A percentile compares a stretch with the other conserved stretches of the same genome.
These are phyloP conservation scores for Eupelmus urozonus DNA, from an alignment of 2,888 invertebrate species.

Conservation along the genomic window DNA sequence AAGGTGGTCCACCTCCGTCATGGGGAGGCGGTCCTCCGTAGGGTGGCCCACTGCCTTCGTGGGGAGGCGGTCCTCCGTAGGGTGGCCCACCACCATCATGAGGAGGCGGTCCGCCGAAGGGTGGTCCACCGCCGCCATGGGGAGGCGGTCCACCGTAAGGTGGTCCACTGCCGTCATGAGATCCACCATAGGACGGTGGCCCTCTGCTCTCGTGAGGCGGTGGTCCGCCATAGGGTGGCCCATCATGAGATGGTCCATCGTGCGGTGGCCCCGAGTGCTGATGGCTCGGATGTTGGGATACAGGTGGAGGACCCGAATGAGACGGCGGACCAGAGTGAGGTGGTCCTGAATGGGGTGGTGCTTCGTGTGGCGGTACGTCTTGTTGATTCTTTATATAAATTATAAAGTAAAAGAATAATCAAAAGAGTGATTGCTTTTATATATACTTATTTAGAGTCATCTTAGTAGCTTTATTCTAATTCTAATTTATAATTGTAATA, in stretches of 20 bases:
- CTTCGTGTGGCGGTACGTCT: constrained; percentile 70
- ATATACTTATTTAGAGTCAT: too few species aligned
- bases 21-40: constrained; percentile 67
- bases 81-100: constrained; percentile 14
- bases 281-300: not conserved
- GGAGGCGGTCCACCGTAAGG: not conserved
- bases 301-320: constrained; percentile 26
- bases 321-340: constrained; percentile 14
- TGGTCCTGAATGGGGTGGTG: constrained; percentile 61
- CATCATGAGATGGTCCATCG: constrained; percentile 65
- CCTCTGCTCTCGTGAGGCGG: constrained; percentile 19
- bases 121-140: constrained; percentile 2
- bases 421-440: too few species aligned
- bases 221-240: constrained; percentile 17
- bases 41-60: constrained; percentile 3
- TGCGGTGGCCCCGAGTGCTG: constrained; percentile 54
- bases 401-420: too few species aligned
- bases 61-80: constrained; percentile 30
- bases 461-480: too few species aligned
- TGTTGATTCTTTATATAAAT: constrained; percentile 63
- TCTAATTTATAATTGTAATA: too few species aligned
- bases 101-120: not conserved
- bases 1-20: constrained; percentile 14
- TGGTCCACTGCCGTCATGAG: constrained; percentile 23
- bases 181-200: not conserved